Base-by-base conservation (phyloP, 2,888 invertebrate genomes). In the Psococerastis gibbosa region DNA sequence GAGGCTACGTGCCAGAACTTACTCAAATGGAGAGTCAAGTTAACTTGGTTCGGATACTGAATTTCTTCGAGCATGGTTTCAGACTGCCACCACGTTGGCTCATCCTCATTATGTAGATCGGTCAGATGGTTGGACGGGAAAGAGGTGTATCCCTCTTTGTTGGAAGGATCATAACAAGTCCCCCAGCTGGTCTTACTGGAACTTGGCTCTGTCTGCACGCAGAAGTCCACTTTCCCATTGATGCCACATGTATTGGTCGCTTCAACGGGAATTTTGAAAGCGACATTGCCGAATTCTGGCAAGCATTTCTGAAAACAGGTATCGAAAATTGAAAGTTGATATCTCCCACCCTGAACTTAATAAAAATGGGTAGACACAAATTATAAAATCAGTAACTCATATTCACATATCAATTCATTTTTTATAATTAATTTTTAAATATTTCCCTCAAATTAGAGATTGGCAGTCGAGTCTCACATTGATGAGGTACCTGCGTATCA, bases 21-120 rank as follows among this genome's bases (percentile, higher is more conserved):
- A 89, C 91, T 78, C 49, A 94, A 69, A 57, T 81, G 71, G 22
- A 97, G 66, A 0, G 92, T 94, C 49, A 98, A 67, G 62, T 95
- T 95, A 52, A 98, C 94, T 61, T 79, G 79, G 55, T 77, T 80
- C 1, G 92, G 91, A 59, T 81, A 83, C 59, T 91, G 87, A 45
- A 92, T 78, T 20, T 80, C 83, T 56, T 97, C 91, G 55, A 73
- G 74, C 91, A 98, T 94, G 2, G 98, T 97, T 60, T 95, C 92
- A 1, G 92, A 92, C 60, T 94, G 92, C 94, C 94, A 94, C 88
- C 89, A 94, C 1, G 92, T 89, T 51, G 81, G 79, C 57, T 85
- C 84, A 49, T 79, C 78, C 59, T 84, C 85, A 59, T 94, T 87
- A 54, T 72, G 71, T 55, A 84, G 71, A 61, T 98, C 97, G 2